phyloP scores from a whole-genome alignment of 2,113 vertebrate species.

The Oncorhynchus keta region DNA sequence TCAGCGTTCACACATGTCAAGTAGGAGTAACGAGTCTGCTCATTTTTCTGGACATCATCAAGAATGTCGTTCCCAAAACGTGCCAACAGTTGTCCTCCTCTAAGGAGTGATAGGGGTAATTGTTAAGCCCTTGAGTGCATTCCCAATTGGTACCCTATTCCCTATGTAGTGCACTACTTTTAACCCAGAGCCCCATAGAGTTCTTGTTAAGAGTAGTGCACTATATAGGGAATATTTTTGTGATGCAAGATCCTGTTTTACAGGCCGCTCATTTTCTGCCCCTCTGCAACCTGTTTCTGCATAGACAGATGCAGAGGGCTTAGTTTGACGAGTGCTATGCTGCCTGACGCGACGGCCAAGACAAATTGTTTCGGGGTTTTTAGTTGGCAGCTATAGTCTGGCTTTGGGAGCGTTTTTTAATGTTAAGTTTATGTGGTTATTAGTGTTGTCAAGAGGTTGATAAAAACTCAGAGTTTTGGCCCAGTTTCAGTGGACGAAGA shows the following conservation, averaged over 20 bases:
- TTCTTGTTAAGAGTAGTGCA: conserved; percentile 14
- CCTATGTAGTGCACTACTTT: conserved; percentile 8
- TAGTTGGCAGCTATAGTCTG: conserved; percentile 49
- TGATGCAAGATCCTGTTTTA: too few species aligned
- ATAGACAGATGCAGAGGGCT: conserved; percentile 26
- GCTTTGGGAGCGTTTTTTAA: conserved; percentile 35
- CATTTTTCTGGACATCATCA: conserved; percentile 57
- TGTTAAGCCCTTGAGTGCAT: conserved; percentile 12
- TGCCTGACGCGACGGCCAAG: conserved; percentile 39
- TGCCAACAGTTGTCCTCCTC: conserved; percentile 50
- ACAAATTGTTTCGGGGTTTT: conserved; percentile 60
- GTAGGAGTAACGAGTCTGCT: conserved; percentile 53
- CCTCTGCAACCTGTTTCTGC: conserved; percentile 44
- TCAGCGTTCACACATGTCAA: conserved; percentile 45
- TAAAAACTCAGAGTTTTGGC: conserved; percentile 45
- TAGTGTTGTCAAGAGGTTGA: conserved; percentile 52
- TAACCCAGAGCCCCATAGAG: conserved; percentile 30
- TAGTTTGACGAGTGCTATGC: conserved; percentile 38
- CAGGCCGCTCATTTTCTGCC: conserved; percentile 3
- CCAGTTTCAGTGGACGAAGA: conserved; percentile 20
- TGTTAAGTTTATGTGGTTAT: conserved; percentile 49
- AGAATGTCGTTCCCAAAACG: conserved; percentile 50
- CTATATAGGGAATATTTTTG: too few species aligned
- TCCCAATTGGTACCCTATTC: too few species aligned
- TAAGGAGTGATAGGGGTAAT: conserved; percentile 35